Base-by-base conservation (phyloP, 2,113 vertebrate species). In the Chamaea fasciata region DNA sequence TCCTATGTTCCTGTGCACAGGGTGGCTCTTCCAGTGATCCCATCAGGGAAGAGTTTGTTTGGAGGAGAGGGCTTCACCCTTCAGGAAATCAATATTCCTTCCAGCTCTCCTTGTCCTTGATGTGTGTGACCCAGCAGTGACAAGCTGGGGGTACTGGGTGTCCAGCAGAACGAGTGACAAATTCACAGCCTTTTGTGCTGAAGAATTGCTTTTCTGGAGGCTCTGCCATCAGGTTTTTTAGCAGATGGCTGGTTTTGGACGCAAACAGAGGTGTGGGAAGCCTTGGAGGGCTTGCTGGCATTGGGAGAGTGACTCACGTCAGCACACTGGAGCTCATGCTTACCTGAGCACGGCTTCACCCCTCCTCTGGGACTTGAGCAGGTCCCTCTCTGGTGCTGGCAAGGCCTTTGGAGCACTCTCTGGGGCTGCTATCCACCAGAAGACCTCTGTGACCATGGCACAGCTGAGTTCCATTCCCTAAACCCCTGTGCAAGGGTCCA, bases 81-180 rank as follows among this genome's bases (percentile, higher is more conserved):
- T 87, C 77, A 93, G 88, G 86, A 91, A 93, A 94, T 92, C 67
- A 95, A 94, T 94, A 94, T 96, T 97, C 41, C 86, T 95, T 85
- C 74, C 94, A 83, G 63, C 55, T 89, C 81, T 94, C 62, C 60
- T 76, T 53, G 59, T 74, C 91, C 75, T 63, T 1, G 8, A 37
- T 41, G 55, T 52, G 46, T 35, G 76, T 0, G 7, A 44, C 41
- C 55, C 37, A 17, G 63, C 59, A 92, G 91, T 3, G 21, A 11
- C 4, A 27, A 93, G 77, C 96, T 89, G 90, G 50, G 91, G 78
- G 56, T 91, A 91, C 94, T 15, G 94, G 96, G 53, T 15, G 85
- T 65, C 42, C 49, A 35, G 56, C 57, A 12, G 41, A 49, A 39
- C 65, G 79, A 97, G 85, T 68, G 97, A 91, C 94, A 92, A 91